phyloP scores from a whole-genome alignment of 2,113 vertebrate genomes.

The Nothocercus julius region DNA sequence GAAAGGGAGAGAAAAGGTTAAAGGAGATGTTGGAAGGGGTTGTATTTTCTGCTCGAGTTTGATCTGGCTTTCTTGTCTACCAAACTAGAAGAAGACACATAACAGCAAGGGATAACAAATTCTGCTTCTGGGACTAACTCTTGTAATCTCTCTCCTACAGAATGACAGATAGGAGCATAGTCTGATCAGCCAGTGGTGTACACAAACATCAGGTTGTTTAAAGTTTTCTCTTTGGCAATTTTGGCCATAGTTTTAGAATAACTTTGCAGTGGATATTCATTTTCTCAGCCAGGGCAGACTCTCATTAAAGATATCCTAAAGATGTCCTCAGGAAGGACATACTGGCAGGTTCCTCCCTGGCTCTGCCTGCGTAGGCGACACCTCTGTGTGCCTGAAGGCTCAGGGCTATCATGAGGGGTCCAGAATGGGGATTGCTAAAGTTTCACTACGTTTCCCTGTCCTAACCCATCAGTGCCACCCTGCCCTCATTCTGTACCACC shows the following conservation, averaged over 20 bases:
- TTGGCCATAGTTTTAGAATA: neutral
- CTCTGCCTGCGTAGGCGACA: fast-evolving
- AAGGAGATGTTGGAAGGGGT: neutral
- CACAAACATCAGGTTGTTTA: neutral
- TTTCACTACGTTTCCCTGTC: neutral
- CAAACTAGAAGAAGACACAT: neutral
- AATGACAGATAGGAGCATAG: neutral
- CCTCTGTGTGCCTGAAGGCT: neutral
- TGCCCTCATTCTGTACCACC: neutral
- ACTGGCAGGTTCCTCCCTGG: neutral
- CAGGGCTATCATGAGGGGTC: neutral
- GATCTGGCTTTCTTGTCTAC: neutral
- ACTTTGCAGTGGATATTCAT: constrained; percentile 14
- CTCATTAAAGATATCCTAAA: neutral
- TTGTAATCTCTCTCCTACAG: neutral
- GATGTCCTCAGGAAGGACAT: neutral
- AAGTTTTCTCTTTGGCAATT: neutral
- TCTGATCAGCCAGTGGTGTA: constrained; percentile 12
- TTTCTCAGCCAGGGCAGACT: neutral
- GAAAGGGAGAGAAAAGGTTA: neutral
- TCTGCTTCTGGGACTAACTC: neutral
- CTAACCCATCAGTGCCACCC: neutral
- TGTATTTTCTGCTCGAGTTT: neutral
- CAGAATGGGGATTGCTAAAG: neutral
- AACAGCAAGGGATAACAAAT: constrained; percentile 4